These are phyloP conservation scores for Synanceia verrucosa DNA, from an alignment of 2,797 vertebrate genomes.

Conservation along the genomic window DNA sequence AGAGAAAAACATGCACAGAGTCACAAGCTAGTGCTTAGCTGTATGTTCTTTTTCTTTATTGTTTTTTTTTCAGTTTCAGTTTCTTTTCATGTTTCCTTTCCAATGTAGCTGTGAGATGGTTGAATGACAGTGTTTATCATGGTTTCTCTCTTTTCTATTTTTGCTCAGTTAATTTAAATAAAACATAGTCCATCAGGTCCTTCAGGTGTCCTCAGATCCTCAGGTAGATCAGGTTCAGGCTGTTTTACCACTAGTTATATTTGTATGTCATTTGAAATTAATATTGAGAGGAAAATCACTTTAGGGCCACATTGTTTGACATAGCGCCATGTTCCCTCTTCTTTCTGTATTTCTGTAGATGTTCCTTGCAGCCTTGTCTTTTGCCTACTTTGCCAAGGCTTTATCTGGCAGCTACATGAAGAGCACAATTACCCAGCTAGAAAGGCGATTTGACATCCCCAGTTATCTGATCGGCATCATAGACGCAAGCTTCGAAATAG, in stretches of 20 bases:
- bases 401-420: constrained; percentile 93
- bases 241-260: too few relatives aligned
- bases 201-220: too few relatives aligned
- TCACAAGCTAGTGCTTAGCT: neutral
- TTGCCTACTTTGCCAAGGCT: constrained; percentile 93
- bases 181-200: too few relatives aligned
- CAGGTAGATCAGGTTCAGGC: too few relatives aligned
- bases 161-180: too few relatives aligned
- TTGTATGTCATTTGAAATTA: neutral
- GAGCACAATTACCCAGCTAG: constrained; percentile 96
- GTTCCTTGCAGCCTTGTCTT: constrained; percentile 92
- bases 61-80: neutral
- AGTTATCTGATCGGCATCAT: constrained; percentile 94
- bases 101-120: neutral
- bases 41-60: neutral
- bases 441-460: constrained; percentile 93
- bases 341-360: constrained; percentile 78
- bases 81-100: neutral
- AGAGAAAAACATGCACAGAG: neutral
- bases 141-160: too few relatives aligned
- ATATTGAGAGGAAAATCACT: neutral
- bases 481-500: constrained; percentile 98
- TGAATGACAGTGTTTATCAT: neutral
- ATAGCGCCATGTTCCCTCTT: neutral
- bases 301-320: neutral